A percentile compares a stretch with the other conserved stretches of the same genome.
Conservation (phyloP, 2,888 invertebrate species). For the Tanaodytes sp. region DNA sequence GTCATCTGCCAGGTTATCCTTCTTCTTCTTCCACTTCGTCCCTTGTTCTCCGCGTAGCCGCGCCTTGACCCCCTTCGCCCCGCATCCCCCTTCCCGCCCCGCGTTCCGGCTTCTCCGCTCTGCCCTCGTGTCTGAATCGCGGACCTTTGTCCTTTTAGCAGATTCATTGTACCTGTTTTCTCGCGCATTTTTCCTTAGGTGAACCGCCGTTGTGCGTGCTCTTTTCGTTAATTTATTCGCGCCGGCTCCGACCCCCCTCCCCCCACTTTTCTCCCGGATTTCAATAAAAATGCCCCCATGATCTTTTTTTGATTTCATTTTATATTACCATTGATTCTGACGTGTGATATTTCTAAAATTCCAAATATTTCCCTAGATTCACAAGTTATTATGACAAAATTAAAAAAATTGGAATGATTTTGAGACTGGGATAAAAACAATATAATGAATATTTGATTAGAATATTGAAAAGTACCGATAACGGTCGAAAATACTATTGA, state of each 20-base stretch:
- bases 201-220: slow-evolving; percentile 26
- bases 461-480: too few relatives aligned
- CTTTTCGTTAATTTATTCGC: slow-evolving; percentile 42
- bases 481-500: too few relatives aligned
- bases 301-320: too few relatives aligned
- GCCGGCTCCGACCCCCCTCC: too few relatives aligned
- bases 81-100: slow-evolving; percentile 8
- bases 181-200: slow-evolving; percentile 37
- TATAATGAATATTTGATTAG: too few relatives aligned
- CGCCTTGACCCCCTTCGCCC: slow-evolving; percentile 2
- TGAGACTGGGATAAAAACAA: too few relatives aligned
- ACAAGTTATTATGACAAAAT: too few relatives aligned
- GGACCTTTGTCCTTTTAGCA: slow-evolving; percentile 61
- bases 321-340: too few relatives aligned
- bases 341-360: too few relatives aligned
- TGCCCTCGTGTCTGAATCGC: slow-evolving; percentile 56
- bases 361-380: too few relatives aligned
- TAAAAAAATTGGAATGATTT: too few relatives aligned
- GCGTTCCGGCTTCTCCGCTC: slow-evolving; percentile 25
- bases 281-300: too few relatives aligned
- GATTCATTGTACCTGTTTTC: slow-evolving; percentile 58
- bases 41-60: slow-evolving; percentile 26
- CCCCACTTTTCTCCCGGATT: neutral
- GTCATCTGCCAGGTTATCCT: slow-evolving; percentile 63
- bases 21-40: slow-evolving; percentile 41